Evolutionary conservation across 2,797 vertebrate species (phyloP), one percentile per base, ranked within the genome.

Genomic region (Geotria australis): DNA sequence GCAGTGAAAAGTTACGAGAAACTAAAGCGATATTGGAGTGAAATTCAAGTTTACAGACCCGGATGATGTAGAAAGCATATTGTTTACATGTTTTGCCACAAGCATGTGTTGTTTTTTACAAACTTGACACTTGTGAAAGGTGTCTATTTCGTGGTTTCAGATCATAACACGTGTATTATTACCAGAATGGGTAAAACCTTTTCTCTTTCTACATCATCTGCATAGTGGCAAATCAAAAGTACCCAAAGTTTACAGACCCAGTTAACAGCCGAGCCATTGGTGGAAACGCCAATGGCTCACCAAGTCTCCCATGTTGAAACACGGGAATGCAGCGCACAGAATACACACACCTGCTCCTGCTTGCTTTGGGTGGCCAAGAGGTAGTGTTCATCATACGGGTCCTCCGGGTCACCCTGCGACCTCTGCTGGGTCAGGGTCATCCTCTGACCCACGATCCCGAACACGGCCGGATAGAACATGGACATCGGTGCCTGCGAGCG

Each of bases 391-490:
- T 96, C 86, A 2, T 98, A 81, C 45, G 91, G 88, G 61, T 98
- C 91, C 61, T 93, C 86, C 1, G 84, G 69, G 59, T 93, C 81
- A 1, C 88, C 85, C 62, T 83, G 85, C 6, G 83, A 89, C 48
- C 86, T 79, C 64, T 83, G 80, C 61, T 86, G 86, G 61, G 93
- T 68, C 48, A 67, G 73, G 3, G 81, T 89, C 83, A 98, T 96
- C 72, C 91, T 98, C 70, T 95, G 86, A 58, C 85, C 91, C 51
- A 86, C 76, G 3, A 98, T 95, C 61, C 91, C 91, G 72, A 98
- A 96, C 2, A 81, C 84, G 57, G 81, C 76, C 0, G 91, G 88
- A 66, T 98, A 98, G 70, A 98, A 98, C 45, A 98, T 67, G 62
- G 84, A 81, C 89, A 98, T 95, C 2, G 88, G 79, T 60, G 88